Conservation (phyloP, 2,888 invertebrate species). For the Lapara coniferarum region DNA sequence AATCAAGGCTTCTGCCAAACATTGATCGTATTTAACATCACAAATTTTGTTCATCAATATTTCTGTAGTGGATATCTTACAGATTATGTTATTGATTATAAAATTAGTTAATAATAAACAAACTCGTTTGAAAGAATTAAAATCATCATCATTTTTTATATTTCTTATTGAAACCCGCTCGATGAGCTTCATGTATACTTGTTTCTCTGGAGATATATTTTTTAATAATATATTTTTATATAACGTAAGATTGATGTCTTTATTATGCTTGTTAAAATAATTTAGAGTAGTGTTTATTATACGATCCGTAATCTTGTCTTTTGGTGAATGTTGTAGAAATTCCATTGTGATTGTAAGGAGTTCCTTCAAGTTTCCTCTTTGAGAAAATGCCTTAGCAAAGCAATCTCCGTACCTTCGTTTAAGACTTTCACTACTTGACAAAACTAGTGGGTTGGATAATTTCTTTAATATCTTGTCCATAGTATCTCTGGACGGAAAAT, state of each 20-base stretch:
- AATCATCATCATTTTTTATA: neutral
- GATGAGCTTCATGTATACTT: neutral
- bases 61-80: neutral
- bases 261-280: neutral
- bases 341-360: neutral
- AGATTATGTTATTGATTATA: neutral
- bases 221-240: conserved; percentile 13
- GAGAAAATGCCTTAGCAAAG: neutral
- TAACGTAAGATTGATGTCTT: neutral
- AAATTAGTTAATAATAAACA: neutral
- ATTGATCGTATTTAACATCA: neutral
- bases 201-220: neutral
- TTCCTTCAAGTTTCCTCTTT: neutral
- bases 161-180: neutral
- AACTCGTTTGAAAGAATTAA: neutral
- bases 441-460: no score
- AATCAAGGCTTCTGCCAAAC: neutral
- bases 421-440: neutral
- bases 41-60: conserved; percentile 10
- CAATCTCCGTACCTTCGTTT: neutral
- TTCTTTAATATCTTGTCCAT: neutral
- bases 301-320: neutral
- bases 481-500: neutral
- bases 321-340: neutral
- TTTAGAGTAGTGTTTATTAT: conserved; percentile 2